phyloP scores from a whole-genome alignment of 2,113 vertebrate genomes.

The Pluvianellus socialis region DNA sequence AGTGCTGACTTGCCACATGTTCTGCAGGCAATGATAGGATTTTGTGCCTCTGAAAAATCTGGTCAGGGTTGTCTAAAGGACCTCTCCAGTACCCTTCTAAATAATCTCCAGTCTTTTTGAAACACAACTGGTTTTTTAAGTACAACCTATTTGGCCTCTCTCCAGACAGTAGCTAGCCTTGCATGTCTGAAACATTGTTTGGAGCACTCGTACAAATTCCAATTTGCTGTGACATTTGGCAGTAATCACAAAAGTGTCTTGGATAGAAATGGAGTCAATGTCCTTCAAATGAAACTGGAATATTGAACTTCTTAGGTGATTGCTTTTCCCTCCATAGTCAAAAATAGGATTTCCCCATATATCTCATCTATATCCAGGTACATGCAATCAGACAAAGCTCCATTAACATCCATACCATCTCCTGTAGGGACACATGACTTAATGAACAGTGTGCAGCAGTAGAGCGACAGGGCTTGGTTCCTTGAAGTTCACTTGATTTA shows the following conservation, averaged over 20 bases:
- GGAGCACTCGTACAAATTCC: not conserved
- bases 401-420: not conserved
- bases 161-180: not conserved
- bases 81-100: not conserved
- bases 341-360: not conserved
- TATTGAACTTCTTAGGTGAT: not conserved
- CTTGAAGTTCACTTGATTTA: not conserved
- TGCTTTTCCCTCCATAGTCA: not conserved
- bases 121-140: not conserved
- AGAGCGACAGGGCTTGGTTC: not conserved
- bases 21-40: not conserved
- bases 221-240: not conserved
- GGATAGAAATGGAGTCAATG: not conserved
- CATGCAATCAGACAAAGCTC: not conserved
- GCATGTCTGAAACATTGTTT: not conserved
- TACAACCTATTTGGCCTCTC: not conserved
- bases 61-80: not conserved
- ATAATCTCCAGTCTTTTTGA: not conserved
- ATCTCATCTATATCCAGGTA: not conserved
- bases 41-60: not conserved
- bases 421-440: not conserved
- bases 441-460: not conserved
- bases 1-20: not conserved
- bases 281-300: constrained; percentile 4
- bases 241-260: not conserved